Conservation (phyloP, 2,888 invertebrate species). For the Prenolepis imparis region DNA sequence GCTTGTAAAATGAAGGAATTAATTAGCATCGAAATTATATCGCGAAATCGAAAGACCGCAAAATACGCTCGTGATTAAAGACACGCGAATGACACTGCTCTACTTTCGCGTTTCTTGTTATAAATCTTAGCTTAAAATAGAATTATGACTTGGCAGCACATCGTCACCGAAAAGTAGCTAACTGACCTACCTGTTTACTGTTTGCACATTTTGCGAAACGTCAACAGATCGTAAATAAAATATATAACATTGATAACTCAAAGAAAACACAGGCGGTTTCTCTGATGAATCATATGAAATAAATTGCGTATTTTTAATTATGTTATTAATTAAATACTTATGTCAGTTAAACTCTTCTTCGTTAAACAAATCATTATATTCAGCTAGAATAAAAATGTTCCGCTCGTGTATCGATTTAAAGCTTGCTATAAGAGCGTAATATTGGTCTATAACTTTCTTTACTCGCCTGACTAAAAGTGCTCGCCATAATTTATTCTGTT, state of each 20-base stretch:
- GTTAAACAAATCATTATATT: not conserved
- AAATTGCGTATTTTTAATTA: not conserved
- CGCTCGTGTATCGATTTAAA: slow-evolving; percentile 20
- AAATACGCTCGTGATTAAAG: not conserved
- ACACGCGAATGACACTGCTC: slow-evolving; percentile 5
- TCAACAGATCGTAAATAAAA: not conserved
- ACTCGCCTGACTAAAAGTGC: not conserved
- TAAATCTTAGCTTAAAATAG: slow-evolving; percentile 46
- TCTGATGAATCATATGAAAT: not conserved
- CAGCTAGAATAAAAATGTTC: not conserved
- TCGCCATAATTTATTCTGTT: no score
- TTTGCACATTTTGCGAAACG: not conserved
- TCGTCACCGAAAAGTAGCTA: not conserved
- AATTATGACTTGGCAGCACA: slow-evolving; percentile 25
- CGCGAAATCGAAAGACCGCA: not conserved
- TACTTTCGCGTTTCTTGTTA: not conserved
- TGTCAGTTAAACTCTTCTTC: not conserved
- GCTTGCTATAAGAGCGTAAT: not conserved
- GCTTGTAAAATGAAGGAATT: not conserved
- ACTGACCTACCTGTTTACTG: slow-evolving; percentile 14
- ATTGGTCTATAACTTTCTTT: slow-evolving; percentile 14
- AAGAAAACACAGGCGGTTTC: not conserved
- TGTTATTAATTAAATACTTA: slow-evolving; percentile 8
- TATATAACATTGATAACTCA: not conserved
- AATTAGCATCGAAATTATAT: not conserved